phyloP scores from a whole-genome alignment of 2,113 vertebrate genomes.

The Typhlomys cinereus region DNA sequence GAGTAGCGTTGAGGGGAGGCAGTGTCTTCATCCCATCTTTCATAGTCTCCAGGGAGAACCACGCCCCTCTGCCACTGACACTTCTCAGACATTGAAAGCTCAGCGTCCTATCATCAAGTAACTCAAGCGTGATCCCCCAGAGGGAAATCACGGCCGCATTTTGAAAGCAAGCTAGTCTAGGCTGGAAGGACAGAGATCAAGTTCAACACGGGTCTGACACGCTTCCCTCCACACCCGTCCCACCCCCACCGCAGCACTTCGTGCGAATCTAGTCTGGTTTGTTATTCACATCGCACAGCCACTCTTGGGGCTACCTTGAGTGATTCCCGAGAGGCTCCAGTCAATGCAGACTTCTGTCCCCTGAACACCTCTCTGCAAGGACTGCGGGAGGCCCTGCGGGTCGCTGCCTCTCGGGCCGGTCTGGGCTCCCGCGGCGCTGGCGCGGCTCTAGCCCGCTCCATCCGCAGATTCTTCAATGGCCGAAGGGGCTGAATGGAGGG shows the following conservation, averaged over 20 bases:
- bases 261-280: neutral
- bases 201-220: neutral
- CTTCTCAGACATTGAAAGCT: neutral
- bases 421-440: neutral
- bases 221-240: neutral
- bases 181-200: neutral
- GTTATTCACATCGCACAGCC: neutral
- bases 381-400: neutral
- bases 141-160: neutral
- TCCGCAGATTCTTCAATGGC: slow-evolving; percentile 74
- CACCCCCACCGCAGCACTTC: neutral
- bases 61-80: neutral
- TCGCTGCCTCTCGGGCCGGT: neutral
- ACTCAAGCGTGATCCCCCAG: neutral
- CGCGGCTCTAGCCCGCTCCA: neutral
- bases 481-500: slow-evolving; percentile 74
- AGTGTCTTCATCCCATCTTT: neutral
- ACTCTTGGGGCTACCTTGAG: neutral
- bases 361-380: neutral
- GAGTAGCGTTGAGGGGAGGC: neutral
- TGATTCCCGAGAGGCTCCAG: neutral
- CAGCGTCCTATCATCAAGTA: neutral
- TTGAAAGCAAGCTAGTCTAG: neutral
- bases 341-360: neutral
- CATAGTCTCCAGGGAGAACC: neutral